A percentile compares a stretch with the other conserved stretches of the same genome.
Evolutionary conservation across 2,113 vertebrate genomes (phyloP).

Genomic region (Corythornis cristatus): DNA sequence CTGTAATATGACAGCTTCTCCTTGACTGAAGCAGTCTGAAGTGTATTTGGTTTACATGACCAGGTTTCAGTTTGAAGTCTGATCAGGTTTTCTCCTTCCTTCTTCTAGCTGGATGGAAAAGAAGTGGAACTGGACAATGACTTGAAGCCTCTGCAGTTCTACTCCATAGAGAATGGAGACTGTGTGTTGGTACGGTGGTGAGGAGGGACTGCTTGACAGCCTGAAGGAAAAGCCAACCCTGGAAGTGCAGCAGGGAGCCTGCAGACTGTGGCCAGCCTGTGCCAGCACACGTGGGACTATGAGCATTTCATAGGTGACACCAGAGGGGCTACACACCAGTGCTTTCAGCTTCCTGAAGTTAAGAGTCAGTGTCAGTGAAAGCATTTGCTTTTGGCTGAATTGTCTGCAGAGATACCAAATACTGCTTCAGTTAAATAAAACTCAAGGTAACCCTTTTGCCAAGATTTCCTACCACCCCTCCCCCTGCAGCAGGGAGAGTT

Average conservation of each 20-base stretch:
- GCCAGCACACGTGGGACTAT: background rate
- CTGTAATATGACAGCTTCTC: background rate
- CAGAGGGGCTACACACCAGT: background rate
- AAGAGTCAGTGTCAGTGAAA: background rate
- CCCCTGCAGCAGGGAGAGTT: background rate
- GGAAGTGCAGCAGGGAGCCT: background rate
- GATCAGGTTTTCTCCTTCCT: background rate
- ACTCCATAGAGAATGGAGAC: conserved; percentile 91
- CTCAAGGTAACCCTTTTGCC: background rate
- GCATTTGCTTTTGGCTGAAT: background rate
- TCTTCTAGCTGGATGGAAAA: conserved; percentile 81
- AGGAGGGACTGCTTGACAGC: background rate
- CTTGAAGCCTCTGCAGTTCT: conserved; percentile 89
- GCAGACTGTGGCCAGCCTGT: background rate
- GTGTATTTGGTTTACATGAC: background rate
- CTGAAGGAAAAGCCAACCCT: background rate
- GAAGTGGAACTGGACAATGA: conserved; percentile 91
- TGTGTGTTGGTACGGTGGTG: conserved; percentile 89
- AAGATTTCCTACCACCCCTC: background rate
- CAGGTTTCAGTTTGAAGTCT: background rate
- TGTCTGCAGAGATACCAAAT: background rate
- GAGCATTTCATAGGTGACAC: background rate
- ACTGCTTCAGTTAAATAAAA: conserved; percentile 28
- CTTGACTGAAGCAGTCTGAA: background rate
- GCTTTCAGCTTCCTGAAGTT: background rate